These are phyloP conservation scores for Ophioninae sp. DNA, from an alignment of 2,888 invertebrate genomes.

Conservation along the genomic window DNA sequence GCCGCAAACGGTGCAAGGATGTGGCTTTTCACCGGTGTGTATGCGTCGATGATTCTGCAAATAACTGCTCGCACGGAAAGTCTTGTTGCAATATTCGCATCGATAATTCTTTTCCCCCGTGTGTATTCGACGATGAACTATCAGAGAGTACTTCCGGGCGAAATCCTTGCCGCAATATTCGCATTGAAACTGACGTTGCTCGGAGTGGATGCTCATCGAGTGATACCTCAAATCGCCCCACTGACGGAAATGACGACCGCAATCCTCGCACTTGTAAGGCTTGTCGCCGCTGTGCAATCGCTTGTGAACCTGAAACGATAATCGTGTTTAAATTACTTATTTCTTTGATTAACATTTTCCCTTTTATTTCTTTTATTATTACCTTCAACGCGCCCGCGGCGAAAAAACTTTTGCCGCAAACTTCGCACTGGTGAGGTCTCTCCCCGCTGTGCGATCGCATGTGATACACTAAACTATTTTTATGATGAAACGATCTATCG, in stretches of 20 bases:
- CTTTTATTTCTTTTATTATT: too few relatives aligned
- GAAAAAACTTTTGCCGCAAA: slow-evolving; percentile 92
- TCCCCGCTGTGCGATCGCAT: slow-evolving; percentile 90
- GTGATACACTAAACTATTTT: slow-evolving; percentile 93
- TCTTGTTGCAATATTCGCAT: slow-evolving; percentile 92
- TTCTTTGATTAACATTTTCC: too few relatives aligned
- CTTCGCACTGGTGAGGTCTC: slow-evolving; percentile 89
- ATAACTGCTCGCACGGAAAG: slow-evolving; percentile 93
- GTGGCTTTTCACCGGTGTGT: slow-evolving; percentile 92
- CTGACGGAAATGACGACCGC: slow-evolving; percentile 90
- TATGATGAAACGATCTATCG: slow-evolving; percentile 88
- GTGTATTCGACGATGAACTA: slow-evolving; percentile 92
- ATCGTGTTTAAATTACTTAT: too few relatives aligned
- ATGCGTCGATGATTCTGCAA: slow-evolving; percentile 91
- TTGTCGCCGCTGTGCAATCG: slow-evolving; percentile 92
- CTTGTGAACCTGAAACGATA: slow-evolving; percentile 85
- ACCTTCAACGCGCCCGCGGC: slow-evolving; percentile 91
- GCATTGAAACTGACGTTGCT: slow-evolving; percentile 92
- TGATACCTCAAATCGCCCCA: slow-evolving; percentile 96
- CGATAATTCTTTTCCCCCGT: slow-evolving; percentile 94
- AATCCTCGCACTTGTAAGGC: slow-evolving; percentile 91
- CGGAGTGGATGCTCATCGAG: slow-evolving; percentile 90
- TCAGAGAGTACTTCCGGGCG: slow-evolving; percentile 92
- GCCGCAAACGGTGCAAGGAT: slow-evolving; percentile 88
- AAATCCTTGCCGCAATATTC: slow-evolving; percentile 95